A percentile compares a stretch with the other conserved stretches of the same genome.
phyloP scores from a whole-genome alignment of 2,113 vertebrate genomes.

The Polyodon spathula region DNA sequence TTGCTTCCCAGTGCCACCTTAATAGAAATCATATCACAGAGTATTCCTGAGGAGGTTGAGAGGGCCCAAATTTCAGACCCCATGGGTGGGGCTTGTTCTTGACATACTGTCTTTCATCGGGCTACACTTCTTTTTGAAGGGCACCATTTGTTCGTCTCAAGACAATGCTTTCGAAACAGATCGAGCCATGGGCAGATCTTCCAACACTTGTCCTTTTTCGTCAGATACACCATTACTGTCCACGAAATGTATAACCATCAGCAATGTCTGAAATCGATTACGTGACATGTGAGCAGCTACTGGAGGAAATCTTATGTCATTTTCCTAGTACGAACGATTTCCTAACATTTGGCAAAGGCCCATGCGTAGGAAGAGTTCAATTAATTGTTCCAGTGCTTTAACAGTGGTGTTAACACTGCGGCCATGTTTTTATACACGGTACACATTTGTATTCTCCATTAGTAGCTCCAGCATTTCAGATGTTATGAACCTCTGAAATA shows the following conservation, averaged over 20 bases:
- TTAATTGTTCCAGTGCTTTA: not conserved
- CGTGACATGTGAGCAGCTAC: not conserved
- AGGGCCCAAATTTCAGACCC: constrained; percentile 12
- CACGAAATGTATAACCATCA: not conserved
- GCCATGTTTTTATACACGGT: not conserved
- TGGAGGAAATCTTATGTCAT: not conserved
- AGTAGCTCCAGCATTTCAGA: too few relatives aligned
- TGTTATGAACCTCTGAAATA: too few relatives aligned
- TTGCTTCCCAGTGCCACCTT: constrained; percentile 14
- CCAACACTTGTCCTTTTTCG: not conserved
- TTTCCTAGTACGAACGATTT: not conserved
- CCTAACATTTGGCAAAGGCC: not conserved
- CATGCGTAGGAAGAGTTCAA: not conserved
- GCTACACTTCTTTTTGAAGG: constrained; percentile 1
- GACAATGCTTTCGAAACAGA: not conserved
- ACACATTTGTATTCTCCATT: too few relatives aligned
- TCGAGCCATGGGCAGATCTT: not conserved
- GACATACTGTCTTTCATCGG: constrained; percentile 13
- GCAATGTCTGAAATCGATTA: not conserved
- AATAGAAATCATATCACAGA: constrained; percentile 4
- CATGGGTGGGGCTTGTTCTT: constrained; percentile 14
- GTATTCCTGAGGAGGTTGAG: constrained; percentile 13
- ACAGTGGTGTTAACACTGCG: not conserved
- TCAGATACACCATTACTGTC: not conserved
- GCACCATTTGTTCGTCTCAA: not conserved